These are phyloP conservation scores for Atethmia centrago DNA, from an alignment of 2,888 invertebrate species.

Conservation along the genomic window DNA sequence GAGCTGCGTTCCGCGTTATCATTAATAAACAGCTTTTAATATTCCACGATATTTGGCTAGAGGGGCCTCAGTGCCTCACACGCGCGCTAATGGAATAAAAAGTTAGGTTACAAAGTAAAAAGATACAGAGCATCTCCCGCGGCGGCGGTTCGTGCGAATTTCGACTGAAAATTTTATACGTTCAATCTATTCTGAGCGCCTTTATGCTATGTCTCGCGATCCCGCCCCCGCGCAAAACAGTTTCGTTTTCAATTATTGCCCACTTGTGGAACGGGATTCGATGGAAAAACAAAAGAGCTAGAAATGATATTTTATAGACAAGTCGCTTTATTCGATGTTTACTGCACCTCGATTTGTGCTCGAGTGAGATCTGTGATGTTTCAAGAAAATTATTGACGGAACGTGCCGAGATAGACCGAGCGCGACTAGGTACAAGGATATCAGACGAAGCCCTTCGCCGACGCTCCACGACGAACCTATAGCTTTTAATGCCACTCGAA, in stretches of 20 bases:
- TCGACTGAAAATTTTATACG: constrained; percentile 90
- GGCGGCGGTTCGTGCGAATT: constrained; percentile 88
- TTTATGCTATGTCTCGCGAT: constrained; percentile 89
- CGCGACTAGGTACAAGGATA: constrained; percentile 74
- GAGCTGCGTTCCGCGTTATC: constrained; percentile 87
- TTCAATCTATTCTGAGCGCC: constrained; percentile 90
- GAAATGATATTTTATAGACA: constrained; percentile 90
- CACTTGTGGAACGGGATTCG: constrained; percentile 89
- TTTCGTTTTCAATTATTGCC: constrained; percentile 91
- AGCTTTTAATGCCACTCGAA: constrained; percentile 74
- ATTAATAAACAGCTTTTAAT: constrained; percentile 90
- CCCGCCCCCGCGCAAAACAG: constrained; percentile 86
- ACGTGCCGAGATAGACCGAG: constrained; percentile 85
- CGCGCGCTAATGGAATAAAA: constrained; percentile 90
- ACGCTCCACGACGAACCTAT: constrained; percentile 74
- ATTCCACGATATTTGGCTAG: constrained; percentile 90
- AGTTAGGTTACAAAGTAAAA: constrained; percentile 91
- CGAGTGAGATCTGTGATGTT: constrained; percentile 87
- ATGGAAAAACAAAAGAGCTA: constrained; percentile 88
- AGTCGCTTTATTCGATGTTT: constrained; percentile 88
- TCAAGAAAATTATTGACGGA: constrained; percentile 89
- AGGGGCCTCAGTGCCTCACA: constrained; percentile 89
- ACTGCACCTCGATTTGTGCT: constrained; percentile 88
- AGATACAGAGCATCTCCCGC: constrained; percentile 89
- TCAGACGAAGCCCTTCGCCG: constrained; percentile 74